These are phyloP conservation scores for Lytechinus pictus DNA, from an alignment of 35 echinoderm and acorn worm species.

Conservation along the genomic window DNA sequence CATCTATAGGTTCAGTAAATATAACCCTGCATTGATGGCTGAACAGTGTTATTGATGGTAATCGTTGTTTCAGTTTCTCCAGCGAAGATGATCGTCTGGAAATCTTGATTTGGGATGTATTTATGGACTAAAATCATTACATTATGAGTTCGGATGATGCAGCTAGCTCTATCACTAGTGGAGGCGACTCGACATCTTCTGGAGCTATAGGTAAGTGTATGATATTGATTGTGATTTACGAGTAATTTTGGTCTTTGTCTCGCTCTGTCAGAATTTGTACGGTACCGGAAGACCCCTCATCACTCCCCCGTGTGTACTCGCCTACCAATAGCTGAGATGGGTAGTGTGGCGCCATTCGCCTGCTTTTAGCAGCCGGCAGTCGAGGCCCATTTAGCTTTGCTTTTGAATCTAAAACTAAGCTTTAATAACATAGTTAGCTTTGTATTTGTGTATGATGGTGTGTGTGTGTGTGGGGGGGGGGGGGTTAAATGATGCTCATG, in stretches of 20 bases:
- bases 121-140: constrained; percentile 35
- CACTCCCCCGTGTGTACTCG: constrained; percentile 1
- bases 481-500: too few relatives aligned
- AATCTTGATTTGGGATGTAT: constrained; percentile 23
- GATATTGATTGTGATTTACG: not conserved
- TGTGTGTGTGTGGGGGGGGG: too few relatives aligned
- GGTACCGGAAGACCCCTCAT: not conserved
- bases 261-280: not conserved
- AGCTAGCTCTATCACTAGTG: constrained; percentile 62
- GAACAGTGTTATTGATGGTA: not conserved
- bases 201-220: constrained; percentile 52
- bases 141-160: constrained; percentile 67
- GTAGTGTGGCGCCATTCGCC: not conserved
- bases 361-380: too few relatives aligned
- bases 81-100: not conserved
- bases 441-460: too few relatives aligned
- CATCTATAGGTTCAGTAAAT: not conserved
- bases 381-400: too few relatives aligned
- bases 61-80: not conserved
- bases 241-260: not conserved
- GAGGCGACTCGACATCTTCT: constrained; percentile 62
- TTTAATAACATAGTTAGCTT: too few relatives aligned
- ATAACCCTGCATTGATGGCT: not conserved
- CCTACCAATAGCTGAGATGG: not conserved
- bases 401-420: too few relatives aligned